Base-by-base conservation (phyloP, 53 echinoderm and acorn worm species). In the Luidia sarsii region DNA sequence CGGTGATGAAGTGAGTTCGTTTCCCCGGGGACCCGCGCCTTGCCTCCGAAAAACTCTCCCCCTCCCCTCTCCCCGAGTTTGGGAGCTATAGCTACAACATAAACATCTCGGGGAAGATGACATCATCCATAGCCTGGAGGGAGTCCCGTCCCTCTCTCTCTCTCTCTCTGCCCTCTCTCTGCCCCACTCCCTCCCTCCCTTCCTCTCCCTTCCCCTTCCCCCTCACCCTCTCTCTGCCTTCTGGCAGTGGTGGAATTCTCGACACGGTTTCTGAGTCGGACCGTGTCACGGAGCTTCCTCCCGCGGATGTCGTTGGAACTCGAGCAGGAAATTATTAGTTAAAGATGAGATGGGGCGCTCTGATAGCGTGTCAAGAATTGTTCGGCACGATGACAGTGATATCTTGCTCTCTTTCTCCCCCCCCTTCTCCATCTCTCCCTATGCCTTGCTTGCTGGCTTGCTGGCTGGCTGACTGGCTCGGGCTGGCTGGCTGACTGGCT, bases 311-410 rank as follows among this genome's bases (percentile, higher is more conserved):
- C 74, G 29, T 74, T 74, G 74, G 74, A 74, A 74, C 74, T 56
- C 27, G 74, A 74, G 74, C 74, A 74, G 74, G 74, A 74, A 74
- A 57, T 74, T 74, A 74, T 74, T 74, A 57, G 57, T 74, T 74
- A 74, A 33, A 57, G 56, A 57, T 31, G 53, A 74, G 74, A 74
- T 74, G 57, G 57, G 56, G 39, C 29, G 57, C 20, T 33, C 74
- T 56, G 74, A 74, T 74, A 74, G 29, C 56, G 74, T 74, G 74
- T 74, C 74, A 41, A 57, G 32, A 74, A 57, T 74, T 57, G 28
- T 57, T 74, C 16, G 57, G 25, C 41, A 7, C 20, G 56, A 74
- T 74, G 74, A 74, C 74, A 74, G 74, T 56, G 22, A 38, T 30
- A 56, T 57, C n/a, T n/a, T n/a, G n/a, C n/a, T n/a, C n/a, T n/a